A percentile compares a stretch with the other conserved stretches of the same genome.
Evolutionary conservation across 1,140 invertebrate genomes (phyloP).

Genomic region (Copidosoma floridanum): DNA sequence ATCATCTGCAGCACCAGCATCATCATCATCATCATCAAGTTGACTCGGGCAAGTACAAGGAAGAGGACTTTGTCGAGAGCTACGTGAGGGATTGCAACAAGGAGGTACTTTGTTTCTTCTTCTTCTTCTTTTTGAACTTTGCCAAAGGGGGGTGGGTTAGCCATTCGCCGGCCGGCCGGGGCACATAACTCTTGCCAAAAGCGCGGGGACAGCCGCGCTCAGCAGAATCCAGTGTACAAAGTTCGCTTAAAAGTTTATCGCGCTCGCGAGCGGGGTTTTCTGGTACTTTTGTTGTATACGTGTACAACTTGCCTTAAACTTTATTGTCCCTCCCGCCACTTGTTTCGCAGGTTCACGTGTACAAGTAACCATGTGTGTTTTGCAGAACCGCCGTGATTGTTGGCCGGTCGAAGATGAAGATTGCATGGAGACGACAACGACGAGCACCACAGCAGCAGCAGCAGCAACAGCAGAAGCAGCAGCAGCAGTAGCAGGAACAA

Average conservation of each 20-base stretch:
- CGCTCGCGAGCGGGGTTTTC: no score
- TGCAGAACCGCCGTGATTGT: conserved; percentile 52
- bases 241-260: no score
- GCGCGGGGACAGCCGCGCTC: no score
- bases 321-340: conserved; percentile 31
- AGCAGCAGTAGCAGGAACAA: conserved; percentile 9
- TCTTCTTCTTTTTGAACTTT: no score
- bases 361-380: no score
- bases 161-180: no score
- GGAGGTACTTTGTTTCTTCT: no score
- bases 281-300: not conserved
- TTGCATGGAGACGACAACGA: conserved; percentile 49
- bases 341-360: conserved; percentile 42
- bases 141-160: no score
- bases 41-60: conserved; percentile 42
- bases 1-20: not conserved
- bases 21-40: conserved; percentile 7
- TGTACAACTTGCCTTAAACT: not conserved
- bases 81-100: conserved; percentile 43
- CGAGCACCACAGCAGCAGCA: conserved; percentile 16
- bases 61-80: conserved; percentile 44
- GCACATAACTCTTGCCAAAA: no score
- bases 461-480: not conserved
- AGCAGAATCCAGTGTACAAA: no score
- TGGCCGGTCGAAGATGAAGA: conserved; percentile 56